phyloP scores from a whole-genome alignment of 2,888 invertebrate species.

The Stenodera caucasica region DNA sequence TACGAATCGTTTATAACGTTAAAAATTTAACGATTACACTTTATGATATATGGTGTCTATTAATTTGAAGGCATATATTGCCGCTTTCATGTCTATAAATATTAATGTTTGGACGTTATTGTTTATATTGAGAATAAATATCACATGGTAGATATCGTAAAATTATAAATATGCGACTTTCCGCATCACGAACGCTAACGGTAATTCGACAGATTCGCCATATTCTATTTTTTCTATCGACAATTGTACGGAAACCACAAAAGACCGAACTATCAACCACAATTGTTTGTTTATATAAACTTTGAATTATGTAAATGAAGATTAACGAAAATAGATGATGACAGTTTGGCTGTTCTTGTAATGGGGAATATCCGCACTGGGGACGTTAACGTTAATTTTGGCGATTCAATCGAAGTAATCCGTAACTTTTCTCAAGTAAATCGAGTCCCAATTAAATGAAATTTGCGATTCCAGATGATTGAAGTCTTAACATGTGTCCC shows the following conservation, averaged over 20 bases:
- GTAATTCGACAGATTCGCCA: neutral
- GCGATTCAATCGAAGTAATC: too few relatives aligned
- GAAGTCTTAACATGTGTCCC: neutral
- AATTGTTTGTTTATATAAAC: too few relatives aligned
- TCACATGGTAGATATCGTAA: neutral
- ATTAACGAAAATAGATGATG: too few relatives aligned
- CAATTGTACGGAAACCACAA: too few relatives aligned
- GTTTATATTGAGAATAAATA: conserved; percentile 1
- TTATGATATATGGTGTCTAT: neutral
- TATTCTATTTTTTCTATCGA: neutral
- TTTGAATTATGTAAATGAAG: too few relatives aligned
- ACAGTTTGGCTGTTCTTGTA: too few relatives aligned
- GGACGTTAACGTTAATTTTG: too few relatives aligned
- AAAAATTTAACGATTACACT: neutral
- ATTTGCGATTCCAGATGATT: neutral
- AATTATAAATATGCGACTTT: neutral
- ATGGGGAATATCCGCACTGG: too few relatives aligned
- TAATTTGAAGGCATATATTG: neutral
- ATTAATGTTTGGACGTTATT: too few relatives aligned
- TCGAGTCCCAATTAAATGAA: neutral
- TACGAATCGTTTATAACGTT: neutral
- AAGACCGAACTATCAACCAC: neutral
- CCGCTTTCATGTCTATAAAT: neutral
- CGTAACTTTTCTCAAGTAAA: too few relatives aligned
- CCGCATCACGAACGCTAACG: neutral